Evolutionary conservation across 2,797 vertebrate genomes (phyloP).

Genomic region (Emydoidea blandingii): DNA sequence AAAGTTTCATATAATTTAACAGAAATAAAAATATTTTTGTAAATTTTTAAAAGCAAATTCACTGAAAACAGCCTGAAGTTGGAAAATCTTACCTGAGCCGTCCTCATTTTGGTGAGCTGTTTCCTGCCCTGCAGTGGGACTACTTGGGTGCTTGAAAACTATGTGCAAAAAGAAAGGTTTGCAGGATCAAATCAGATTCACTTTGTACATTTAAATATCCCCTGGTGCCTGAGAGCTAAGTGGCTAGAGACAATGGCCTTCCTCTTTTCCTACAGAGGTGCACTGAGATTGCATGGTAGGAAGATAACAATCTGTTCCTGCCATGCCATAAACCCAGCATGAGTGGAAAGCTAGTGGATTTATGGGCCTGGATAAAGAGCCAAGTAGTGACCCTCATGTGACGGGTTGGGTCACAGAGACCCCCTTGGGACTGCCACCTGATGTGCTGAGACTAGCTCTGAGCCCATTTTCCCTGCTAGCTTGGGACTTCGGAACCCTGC

Average conservation of each 20-base stretch:
- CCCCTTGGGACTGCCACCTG: too few species aligned
- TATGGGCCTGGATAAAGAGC: neutral
- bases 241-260: neutral
- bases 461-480: too few species aligned
- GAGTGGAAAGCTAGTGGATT: neutral
- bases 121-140: neutral
- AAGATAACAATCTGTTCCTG: neutral
- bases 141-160: neutral
- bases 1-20: neutral
- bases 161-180: neutral
- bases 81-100: neutral
- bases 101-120: neutral
- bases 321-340: too few species aligned
- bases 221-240: neutral
- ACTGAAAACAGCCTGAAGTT: neutral
- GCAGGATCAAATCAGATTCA: neutral
- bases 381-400: neutral
- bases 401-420: too few species aligned
- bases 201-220: neutral
- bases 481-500: too few species aligned
- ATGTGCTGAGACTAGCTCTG: too few species aligned
- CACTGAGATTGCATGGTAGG: neutral
- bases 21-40: neutral
- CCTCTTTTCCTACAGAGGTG: neutral
- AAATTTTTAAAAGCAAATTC: neutral